Conservation (phyloP, 1,140 invertebrate species). For the Drosophila insularis region DNA sequence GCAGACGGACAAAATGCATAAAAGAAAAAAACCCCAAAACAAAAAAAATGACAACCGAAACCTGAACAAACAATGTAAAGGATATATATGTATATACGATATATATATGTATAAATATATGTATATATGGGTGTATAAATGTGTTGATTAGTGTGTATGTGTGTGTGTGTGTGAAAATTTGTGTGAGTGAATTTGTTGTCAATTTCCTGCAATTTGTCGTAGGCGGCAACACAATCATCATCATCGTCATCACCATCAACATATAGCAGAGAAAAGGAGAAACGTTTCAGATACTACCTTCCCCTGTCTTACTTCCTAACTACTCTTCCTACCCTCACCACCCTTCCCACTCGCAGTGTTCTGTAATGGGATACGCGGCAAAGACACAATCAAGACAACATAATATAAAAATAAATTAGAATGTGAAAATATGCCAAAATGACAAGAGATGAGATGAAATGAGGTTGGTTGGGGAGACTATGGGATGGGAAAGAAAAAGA, state of each 20-base stretch:
- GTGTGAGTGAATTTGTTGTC: constrained; percentile 67
- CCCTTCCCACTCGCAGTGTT: neutral
- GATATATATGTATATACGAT: constrained; percentile 20
- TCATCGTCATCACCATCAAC: constrained; percentile 30
- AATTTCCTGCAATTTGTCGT: constrained; percentile 78
- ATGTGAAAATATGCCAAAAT: constrained; percentile 63
- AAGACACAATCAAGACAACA: constrained; percentile 70
- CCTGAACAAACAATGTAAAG: constrained; percentile 50
- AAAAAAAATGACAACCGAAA: constrained; percentile 14
- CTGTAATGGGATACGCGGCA: constrained; percentile 67
- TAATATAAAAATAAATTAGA: constrained; percentile 79
- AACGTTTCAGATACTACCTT: constrained; percentile 26
- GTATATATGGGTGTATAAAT: constrained; percentile 26
- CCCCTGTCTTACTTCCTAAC: constrained; percentile 10
- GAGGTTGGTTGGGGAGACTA: neutral
- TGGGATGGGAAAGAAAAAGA: constrained; percentile 20
- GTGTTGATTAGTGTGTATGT: constrained; percentile 27
- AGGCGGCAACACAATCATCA: constrained; percentile 42
- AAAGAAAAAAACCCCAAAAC: constrained; percentile 17
- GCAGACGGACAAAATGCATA: constrained; percentile 44
- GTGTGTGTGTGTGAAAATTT: constrained; percentile 26
- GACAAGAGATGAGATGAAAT: constrained; percentile 18
- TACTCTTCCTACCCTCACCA: neutral
- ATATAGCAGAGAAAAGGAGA: neutral
- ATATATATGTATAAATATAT: constrained; percentile 21